Conservation (phyloP, 2,797 vertebrate species). For the Anas acuta region DNA sequence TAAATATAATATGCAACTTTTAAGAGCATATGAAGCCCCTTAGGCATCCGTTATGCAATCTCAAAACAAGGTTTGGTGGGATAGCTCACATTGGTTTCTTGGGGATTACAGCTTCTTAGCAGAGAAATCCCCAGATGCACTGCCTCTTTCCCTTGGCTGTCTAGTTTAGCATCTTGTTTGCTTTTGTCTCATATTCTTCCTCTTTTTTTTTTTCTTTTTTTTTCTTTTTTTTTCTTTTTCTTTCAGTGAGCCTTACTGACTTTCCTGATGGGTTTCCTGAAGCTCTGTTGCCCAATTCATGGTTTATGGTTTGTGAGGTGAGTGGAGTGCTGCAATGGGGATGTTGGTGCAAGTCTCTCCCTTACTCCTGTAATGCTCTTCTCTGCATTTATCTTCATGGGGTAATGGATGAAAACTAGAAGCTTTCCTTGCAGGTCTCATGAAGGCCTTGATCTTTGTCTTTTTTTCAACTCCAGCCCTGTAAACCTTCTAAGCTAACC, state of each 20-base stretch:
- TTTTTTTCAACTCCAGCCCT: constrained; percentile 1
- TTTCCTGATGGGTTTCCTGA: background rate
- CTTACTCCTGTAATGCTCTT: background rate
- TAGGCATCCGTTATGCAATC: rapidly evolving
- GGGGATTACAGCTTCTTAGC: background rate
- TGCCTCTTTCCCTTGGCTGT: background rate
- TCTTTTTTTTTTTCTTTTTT: too few relatives aligned
- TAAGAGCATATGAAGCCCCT: background rate
- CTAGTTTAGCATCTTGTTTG: background rate
- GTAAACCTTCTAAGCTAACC: constrained; percentile 2
- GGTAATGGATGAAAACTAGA: background rate
- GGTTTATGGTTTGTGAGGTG: background rate
- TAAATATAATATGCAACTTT: background rate
- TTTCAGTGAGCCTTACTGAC: background rate
- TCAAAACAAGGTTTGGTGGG: background rate
- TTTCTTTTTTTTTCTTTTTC: background rate
- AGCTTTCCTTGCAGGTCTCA: background rate
- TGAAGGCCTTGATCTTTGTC: constrained; percentile 7
- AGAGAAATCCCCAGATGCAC: background rate
- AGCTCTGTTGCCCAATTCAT: background rate
- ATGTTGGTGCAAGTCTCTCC: background rate
- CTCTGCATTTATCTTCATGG: background rate
- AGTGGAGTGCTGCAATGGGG: background rate
- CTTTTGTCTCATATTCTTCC: background rate
- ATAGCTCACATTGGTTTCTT: background rate